Percentiles rank a stretch among this genome's conserved stretches.
Evolutionary conservation across 2,888 invertebrate species (phyloP).

Genomic region (Phlogophora meticulosa): DNA sequence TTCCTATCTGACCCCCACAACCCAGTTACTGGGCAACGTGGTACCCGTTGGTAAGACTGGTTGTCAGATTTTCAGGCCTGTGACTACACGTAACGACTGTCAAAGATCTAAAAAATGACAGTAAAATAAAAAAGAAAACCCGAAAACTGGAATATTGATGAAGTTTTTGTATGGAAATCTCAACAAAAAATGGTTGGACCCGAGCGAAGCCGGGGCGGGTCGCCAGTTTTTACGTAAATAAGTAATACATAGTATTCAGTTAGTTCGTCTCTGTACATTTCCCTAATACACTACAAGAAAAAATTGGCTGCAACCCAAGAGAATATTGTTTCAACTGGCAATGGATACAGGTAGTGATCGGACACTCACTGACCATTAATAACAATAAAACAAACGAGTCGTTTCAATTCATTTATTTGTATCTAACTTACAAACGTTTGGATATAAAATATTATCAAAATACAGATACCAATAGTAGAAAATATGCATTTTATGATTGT

Average conservation of each 20-base stretch:
- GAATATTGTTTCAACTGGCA: slow-evolving; percentile 63
- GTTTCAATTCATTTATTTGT: slow-evolving; percentile 78
- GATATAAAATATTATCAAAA: slow-evolving; percentile 76
- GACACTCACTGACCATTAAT: slow-evolving; percentile 41
- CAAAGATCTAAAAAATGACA: too few relatives aligned
- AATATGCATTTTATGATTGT: slow-evolving; percentile 66
- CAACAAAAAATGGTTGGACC: too few relatives aligned
- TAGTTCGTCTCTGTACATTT: slow-evolving; percentile 72
- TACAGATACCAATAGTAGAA: slow-evolving; percentile 76
- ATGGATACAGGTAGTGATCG: slow-evolving; percentile 59
- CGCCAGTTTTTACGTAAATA: too few relatives aligned
- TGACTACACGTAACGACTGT: too few relatives aligned
- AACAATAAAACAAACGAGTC: slow-evolving; percentile 55
- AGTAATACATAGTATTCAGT: background rate
- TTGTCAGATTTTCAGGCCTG: too few relatives aligned
- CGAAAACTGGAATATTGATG: too few relatives aligned
- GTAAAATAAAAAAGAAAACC: too few relatives aligned
- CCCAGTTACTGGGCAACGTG: too few relatives aligned
- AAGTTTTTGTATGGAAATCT: too few relatives aligned
- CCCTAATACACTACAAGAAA: slow-evolving; percentile 63
- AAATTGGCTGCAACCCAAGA: slow-evolving; percentile 76
- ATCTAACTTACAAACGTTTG: slow-evolving; percentile 78
- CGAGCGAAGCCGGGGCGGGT: too few relatives aligned
- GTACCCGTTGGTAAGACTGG: too few relatives aligned
- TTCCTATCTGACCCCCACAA: too few relatives aligned